Evolutionary conservation across 2,113 vertebrate species (phyloP), one percentile per base, ranked within the genome.

Genomic region (Machaerirhynchus nigripectus): DNA sequence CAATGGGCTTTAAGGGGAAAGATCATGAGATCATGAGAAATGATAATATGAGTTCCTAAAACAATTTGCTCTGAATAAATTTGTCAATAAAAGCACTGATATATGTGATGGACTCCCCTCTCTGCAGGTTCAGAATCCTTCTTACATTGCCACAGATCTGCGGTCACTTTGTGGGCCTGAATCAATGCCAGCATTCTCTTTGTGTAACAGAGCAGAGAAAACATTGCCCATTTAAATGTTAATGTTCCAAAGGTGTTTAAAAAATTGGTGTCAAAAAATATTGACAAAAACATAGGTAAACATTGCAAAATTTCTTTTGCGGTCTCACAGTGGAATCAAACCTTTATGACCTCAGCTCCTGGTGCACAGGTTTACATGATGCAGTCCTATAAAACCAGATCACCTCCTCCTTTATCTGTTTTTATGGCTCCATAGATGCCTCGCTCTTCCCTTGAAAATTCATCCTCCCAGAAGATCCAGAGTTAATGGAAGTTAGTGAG

Each of bases 201-300:
- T 71, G 30, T 56, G 35, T 63, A 75, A 56, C 10, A 52, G 19
- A 74, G 55, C 35, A 84, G 35, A 75, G 37, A 37, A 5, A 55
- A 40, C 59, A 55, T 14, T 44, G 44, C 37, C n/a, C 31, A 27
- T 71, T 70, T 60, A 31, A 64, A 71, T 64, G 11, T 81, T 55
- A 53, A 47, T 64, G 73, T 81, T 87, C 68, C 55, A 64, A 40
- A 26, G 27, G 11, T 3, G 3, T 31, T 82, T 60, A 87, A 59
- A 59, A 59, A 59, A 26, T 37, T 17, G 23, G 7, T 31, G 47
- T 84, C 33, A 82, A n/a, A 67, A 94, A 92, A 84, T 84, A 95
- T 39, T 82, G 89, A 75, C 73, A 81, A 87, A 93, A 55, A 35
- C 30, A 50, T 1, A 40, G 46, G 31, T 84, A 92, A 95, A 90